A percentile compares a stretch with the other conserved stretches of the same genome.
phyloP scores from a whole-genome alignment of 2,888 invertebrate genomes.

The Scaptomyza parva region DNA sequence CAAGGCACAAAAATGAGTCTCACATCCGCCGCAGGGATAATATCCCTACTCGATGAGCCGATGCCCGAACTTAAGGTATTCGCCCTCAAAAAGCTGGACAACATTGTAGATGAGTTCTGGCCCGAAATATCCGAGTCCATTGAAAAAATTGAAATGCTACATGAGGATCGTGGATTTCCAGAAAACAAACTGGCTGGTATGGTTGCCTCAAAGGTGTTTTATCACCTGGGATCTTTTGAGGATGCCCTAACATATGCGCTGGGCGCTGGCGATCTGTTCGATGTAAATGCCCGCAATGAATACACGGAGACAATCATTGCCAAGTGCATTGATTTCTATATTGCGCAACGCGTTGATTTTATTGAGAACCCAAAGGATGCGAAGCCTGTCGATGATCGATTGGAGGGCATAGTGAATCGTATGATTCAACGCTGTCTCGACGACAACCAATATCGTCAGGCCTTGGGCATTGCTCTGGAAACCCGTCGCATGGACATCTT shows the following conservation, averaged over 20 bases:
- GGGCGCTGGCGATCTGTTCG: conserved; percentile 97
- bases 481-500: conserved; percentile 99
- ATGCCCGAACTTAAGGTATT: conserved; percentile 97
- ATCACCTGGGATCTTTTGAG: conserved; percentile 98
- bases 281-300: conserved; percentile 96
- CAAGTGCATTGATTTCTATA: conserved; percentile 98
- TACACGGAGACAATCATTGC: conserved; percentile 99
- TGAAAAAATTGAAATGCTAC: conserved; percentile 98
- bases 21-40: conserved; percentile 93
- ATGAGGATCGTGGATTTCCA: conserved; percentile 95
- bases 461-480: conserved; percentile 97
- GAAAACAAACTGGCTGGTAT: conserved; percentile 97
- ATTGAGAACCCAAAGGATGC: conserved; percentile 89
- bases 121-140: conserved; percentile 99
- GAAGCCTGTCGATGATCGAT: conserved; percentile 90
- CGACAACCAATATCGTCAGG: conserved; percentile 97
- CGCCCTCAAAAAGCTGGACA: conserved; percentile 95
- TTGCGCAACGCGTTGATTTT: conserved; percentile 92
- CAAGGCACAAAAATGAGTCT: conserved; percentile 85
- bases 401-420: conserved; percentile 97
- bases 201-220: conserved; percentile 99
- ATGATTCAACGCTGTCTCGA: conserved; percentile 99
- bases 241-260: conserved; percentile 99
- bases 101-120: conserved; percentile 99
- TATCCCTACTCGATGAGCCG: conserved; percentile 97